Percentiles rank a stretch among this genome's conserved stretches.
Conservation (phyloP, 2,888 invertebrate genomes). For the Ornithoptera alexandrae region DNA sequence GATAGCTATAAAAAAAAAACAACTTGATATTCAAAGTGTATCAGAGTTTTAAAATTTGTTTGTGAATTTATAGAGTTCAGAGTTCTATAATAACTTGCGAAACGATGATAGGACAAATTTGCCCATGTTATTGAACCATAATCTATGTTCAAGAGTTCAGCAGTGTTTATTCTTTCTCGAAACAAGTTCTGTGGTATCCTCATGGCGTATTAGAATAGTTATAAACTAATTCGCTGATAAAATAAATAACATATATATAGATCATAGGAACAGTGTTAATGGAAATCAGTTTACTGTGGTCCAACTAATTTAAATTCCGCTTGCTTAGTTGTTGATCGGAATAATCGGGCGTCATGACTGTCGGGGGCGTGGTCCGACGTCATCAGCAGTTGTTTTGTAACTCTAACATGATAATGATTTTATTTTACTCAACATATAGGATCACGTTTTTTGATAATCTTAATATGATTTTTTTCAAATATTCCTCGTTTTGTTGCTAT, state of each 20-base stretch:
- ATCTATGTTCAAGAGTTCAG: background rate
- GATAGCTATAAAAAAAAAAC: conserved; percentile 45
- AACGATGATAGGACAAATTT: conserved; percentile 1
- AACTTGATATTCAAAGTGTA: conserved; percentile 17
- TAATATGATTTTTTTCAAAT: no score
- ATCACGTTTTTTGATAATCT: no score
- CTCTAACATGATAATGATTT: conserved; percentile 7
- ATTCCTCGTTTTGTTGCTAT: background rate
- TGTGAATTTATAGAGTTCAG: conserved; percentile 24
- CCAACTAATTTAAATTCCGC: conserved; percentile 9
- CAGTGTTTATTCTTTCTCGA: background rate
- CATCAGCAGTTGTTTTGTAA: conserved; percentile 31
- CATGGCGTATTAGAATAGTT: background rate
- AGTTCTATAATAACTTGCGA: conserved; percentile 17
- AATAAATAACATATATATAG: no score
- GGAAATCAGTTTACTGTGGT: background rate
- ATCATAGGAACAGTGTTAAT: background rate
- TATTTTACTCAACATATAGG: background rate
- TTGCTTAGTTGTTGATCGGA: conserved; percentile 1
- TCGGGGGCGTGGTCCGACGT: conserved; percentile 42
- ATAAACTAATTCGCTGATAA: background rate
- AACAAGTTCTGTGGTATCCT: background rate
- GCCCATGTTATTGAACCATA: background rate
- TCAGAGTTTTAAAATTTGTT: conserved; percentile 17
- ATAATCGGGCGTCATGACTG: conserved; percentile 6